Evolutionary conservation across 2,113 vertebrate genomes (phyloP).

Genomic region (Acrocephalus arundinaceus): DNA sequence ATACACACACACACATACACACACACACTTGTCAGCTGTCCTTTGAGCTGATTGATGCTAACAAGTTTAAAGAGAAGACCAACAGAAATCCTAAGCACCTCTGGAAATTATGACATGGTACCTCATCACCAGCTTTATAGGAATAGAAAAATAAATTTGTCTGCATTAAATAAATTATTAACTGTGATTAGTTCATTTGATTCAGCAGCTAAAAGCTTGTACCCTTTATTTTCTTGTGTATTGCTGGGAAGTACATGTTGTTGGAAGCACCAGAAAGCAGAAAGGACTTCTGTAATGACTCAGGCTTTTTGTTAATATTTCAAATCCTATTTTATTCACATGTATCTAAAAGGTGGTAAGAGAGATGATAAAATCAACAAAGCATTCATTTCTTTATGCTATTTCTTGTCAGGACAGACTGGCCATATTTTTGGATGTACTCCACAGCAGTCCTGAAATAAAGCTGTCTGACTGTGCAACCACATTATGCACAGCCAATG

Average conservation of each 20-base stretch:
- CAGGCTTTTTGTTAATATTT: background rate
- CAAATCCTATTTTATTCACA: background rate
- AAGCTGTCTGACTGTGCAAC: background rate
- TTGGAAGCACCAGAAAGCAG: background rate
- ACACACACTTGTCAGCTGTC: background rate
- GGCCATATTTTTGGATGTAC: background rate
- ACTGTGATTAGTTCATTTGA: background rate
- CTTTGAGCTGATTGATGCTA: accelerated
- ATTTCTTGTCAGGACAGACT: background rate
- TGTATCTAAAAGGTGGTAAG: background rate
- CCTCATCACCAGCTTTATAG: background rate
- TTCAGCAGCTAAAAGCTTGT: background rate
- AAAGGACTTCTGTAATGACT: background rate
- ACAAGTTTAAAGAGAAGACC: background rate
- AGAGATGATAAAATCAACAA: accelerated
- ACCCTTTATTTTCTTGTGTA: background rate
- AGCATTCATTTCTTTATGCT: background rate
- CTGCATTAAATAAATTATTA: background rate
- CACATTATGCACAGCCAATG: background rate
- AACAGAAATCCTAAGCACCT: background rate
- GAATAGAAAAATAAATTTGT: background rate
- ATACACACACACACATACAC: background rate
- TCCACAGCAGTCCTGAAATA: background rate
- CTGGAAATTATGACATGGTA: background rate
- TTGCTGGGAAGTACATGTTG: background rate